These are phyloP conservation scores for Bombus waltoni DNA, from an alignment of 1,140 invertebrate species.

Conservation along the genomic window DNA sequence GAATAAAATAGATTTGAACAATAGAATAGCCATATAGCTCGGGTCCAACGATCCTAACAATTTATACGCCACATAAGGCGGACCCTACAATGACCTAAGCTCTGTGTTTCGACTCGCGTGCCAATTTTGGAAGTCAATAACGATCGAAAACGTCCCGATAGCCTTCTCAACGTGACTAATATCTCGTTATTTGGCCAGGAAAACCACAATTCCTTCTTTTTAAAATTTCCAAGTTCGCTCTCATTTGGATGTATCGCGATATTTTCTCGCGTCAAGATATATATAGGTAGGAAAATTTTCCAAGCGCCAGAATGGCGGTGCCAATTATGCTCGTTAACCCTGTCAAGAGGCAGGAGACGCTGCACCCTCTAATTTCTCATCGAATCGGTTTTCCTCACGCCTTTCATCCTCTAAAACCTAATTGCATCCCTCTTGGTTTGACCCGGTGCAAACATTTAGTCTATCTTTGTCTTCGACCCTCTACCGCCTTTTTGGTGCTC, in stretches of 20 bases:
- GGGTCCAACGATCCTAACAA: not conserved
- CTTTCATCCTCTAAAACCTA: conserved; percentile 15
- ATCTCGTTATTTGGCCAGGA: not conserved
- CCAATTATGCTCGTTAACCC: conserved; percentile 40
- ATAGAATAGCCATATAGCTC: too few species aligned
- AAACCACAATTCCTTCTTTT: not conserved
- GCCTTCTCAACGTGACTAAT: not conserved
- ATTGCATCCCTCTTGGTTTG: not conserved
- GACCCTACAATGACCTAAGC: not conserved
- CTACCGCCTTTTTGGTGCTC: not conserved
- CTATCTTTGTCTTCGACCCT: too few species aligned
- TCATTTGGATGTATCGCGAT: not conserved
- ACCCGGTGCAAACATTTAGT: conserved; percentile 2
- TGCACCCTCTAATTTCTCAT: conserved; percentile 34
- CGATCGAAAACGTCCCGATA: not conserved
- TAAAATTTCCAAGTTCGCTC: not conserved
- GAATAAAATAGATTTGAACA: too few species aligned
- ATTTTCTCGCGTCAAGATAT: not conserved
- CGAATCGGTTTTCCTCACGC: conserved; percentile 20
- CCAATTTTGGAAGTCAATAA: not conserved
- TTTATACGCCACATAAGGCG: not conserved
- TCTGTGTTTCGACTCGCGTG: not conserved
- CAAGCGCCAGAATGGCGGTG: too few species aligned
- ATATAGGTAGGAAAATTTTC: conserved; percentile 3
- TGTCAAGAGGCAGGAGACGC: conserved; percentile 13